These are phyloP conservation scores for Gastrophysa polygoni DNA, from an alignment of 2,888 invertebrate genomes.

Conservation along the genomic window DNA sequence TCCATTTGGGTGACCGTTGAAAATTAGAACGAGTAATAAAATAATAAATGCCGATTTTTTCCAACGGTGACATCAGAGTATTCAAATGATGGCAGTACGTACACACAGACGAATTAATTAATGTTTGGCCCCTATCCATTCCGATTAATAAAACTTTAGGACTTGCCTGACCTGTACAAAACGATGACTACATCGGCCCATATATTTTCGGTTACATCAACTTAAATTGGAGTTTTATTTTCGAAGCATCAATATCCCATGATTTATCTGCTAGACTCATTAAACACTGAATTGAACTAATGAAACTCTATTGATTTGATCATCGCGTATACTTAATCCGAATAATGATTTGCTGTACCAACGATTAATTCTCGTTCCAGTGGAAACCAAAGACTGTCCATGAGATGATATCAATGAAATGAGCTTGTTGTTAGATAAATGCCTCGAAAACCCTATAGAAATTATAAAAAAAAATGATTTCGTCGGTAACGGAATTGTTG, in stretches of 20 bases:
- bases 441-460: too few relatives aligned
- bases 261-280: too few relatives aligned
- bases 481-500: too few relatives aligned
- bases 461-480: too few relatives aligned
- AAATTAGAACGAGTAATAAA: background rate
- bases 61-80: constrained; percentile 8
- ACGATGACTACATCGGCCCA: background rate
- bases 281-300: too few relatives aligned
- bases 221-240: background rate
- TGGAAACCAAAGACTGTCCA: too few relatives aligned
- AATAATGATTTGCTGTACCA: too few relatives aligned
- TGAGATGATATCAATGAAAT: too few relatives aligned
- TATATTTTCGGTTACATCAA: background rate
- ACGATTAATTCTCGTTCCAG: too few relatives aligned
- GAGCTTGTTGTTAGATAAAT: too few relatives aligned
- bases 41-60: constrained; percentile 8
- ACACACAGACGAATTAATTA: constrained; percentile 7
- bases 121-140: background rate
- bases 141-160: background rate
- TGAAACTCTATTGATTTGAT: background rate
- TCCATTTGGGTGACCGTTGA: background rate
- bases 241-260: background rate
- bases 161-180: background rate
- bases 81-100: constrained; percentile 5
- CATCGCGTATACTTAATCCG: too few relatives aligned